phyloP scores from a whole-genome alignment of 2,888 invertebrate genomes.

The Clostera curtula region DNA sequence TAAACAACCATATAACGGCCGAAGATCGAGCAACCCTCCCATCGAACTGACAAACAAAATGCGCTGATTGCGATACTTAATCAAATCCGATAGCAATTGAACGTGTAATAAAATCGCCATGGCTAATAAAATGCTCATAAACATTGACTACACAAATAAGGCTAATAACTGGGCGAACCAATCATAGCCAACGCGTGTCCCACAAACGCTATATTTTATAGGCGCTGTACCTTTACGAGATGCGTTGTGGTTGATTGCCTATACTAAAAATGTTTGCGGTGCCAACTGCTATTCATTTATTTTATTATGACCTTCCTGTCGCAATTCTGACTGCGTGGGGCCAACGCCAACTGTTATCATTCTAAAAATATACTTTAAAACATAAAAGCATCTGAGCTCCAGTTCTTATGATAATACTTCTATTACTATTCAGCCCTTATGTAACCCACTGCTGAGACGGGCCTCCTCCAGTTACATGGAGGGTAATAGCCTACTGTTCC shows the following conservation, averaged over 20 bases:
- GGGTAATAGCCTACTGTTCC: no score
- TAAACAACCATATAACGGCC: background rate
- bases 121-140: constrained; percentile 65
- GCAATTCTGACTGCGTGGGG: no score
- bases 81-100: constrained; percentile 65
- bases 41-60: constrained; percentile 45
- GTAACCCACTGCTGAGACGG: no score
- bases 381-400: no score
- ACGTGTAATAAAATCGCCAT: constrained; percentile 63
- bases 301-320: constrained; percentile 2
- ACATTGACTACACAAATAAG: constrained; percentile 70
- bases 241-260: constrained; percentile 46
- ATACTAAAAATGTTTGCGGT: constrained; percentile 64
- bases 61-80: constrained; percentile 57
- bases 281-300: constrained; percentile 48
- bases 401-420: no score
- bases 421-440: no score
- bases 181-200: constrained; percentile 43
- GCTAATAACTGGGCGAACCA: constrained; percentile 62
- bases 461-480: no score
- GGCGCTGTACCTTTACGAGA: constrained; percentile 38
- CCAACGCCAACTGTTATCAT: no score
- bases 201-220: constrained; percentile 51
- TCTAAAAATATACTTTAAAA: no score
- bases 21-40: constrained; percentile 26